Evolutionary conservation across 64 coral and sea anemone genomes (phyloP), one percentile per base, ranked within the genome.

Genomic region (Cladopsammia gracilis): DNA sequence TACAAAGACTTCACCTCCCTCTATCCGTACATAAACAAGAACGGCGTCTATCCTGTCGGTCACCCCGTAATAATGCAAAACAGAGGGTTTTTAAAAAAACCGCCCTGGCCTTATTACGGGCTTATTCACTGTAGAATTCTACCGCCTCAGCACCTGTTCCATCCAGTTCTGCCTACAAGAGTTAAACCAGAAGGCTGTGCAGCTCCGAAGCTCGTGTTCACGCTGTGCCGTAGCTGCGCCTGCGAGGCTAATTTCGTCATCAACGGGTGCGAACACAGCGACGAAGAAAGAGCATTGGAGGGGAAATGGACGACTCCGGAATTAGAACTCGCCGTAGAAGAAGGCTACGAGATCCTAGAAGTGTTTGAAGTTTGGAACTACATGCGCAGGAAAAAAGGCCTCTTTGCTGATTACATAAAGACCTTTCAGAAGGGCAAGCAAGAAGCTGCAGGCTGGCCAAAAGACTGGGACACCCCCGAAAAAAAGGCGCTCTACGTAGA

Each of bases 11-110:
- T 78, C 3, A 58, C 49, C 10, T 58, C n/a, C 4, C 10, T 90
- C 1, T 90, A 90, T 49, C 88, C 76, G 0, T 58, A 8, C 7
- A 45, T 74, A 1, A 90, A 81, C 46, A 90, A 81, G 19, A 34
- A n/a, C 1, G 11, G 76, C 10, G 13, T 8, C 4, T 90, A 86
- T 69, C 70, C 90, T 0, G 0, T 86, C 5, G 47, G 58, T 3
- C 82, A 87, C 14, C 91, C 91, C 0, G 12, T 25, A 5, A 70
- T 93, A 20, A 6, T n/a, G 16, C 53, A n/a, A 4, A 24, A 52
- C 25, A 5, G 10, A 4, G 51, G 10, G 4, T 10, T 53, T 4
- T 4, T 5, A 5, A 53, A 53, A 10, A 7, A 7, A 7, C 12
- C 54, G 54, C 12, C 12, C 5, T 5, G 12, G 54, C 6, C 54